Conservation (phyloP, 1,140 invertebrate species). For the Drosophila lacteicornis region DNA sequence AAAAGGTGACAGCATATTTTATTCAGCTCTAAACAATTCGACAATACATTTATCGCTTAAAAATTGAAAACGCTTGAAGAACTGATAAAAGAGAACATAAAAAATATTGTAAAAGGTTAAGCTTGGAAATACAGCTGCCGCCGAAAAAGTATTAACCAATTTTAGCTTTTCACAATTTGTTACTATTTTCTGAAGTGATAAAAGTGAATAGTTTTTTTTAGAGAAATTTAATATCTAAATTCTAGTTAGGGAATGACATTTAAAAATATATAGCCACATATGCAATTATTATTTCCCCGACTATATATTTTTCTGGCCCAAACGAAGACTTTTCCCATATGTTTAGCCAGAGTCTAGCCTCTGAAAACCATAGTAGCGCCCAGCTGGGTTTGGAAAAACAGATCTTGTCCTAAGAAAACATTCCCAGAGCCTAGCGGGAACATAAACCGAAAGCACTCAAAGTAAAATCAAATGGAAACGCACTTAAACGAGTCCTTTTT, state of each 20-base stretch:
- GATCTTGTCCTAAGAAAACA: slow-evolving; percentile 23
- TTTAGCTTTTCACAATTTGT: background rate
- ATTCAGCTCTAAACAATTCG: background rate
- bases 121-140: background rate
- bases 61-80: background rate
- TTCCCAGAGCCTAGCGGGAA: slow-evolving; percentile 8
- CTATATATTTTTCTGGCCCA: background rate
- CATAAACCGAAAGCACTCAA: slow-evolving; percentile 33
- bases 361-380: slow-evolving; percentile 11
- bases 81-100: background rate
- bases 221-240: too few relatives aligned
- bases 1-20: slow-evolving; percentile 5
- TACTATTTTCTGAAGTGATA: too few relatives aligned
- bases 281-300: too few relatives aligned
- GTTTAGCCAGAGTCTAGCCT: background rate
- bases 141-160: too few relatives aligned
- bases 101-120: background rate
- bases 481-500: slow-evolving; percentile 46
- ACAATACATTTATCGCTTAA: background rate
- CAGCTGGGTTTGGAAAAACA: background rate
- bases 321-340: slow-evolving; percentile 12
- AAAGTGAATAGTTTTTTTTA: too few relatives aligned
- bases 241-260: too few relatives aligned
- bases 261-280: too few relatives aligned
- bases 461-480: slow-evolving; percentile 44